phyloP scores from a whole-genome alignment of 2,113 vertebrate species.

The Rhinogobius similis region DNA sequence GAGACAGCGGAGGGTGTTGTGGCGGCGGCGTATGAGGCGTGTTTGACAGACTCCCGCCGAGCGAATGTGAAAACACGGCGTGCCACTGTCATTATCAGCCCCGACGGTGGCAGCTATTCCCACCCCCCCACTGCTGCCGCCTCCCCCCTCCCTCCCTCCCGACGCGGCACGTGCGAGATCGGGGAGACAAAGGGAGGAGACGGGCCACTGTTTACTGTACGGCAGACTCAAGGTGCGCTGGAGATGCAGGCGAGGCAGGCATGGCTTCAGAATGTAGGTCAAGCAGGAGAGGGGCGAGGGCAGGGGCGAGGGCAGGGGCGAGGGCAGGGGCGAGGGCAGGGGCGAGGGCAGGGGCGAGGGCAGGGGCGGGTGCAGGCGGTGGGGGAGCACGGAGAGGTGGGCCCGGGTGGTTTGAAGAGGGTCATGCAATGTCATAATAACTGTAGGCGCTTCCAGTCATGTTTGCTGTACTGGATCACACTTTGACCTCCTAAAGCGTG shows the following conservation, averaged over 20 bases:
- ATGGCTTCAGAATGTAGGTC: not conserved
- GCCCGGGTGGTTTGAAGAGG: no score
- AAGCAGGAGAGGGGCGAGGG: not conserved
- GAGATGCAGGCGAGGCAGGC: not conserved
- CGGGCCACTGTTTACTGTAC: not conserved
- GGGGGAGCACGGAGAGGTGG: no score
- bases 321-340: not conserved
- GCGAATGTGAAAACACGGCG: constrained; percentile 26
- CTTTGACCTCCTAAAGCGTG: no score
- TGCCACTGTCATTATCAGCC: constrained; percentile 21
- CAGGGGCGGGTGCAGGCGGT: not conserved
- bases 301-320: not conserved
- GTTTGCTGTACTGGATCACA: no score
- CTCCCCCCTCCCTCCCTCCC: no score
- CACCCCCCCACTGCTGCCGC: constrained; percentile 16
- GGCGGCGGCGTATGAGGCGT: constrained; percentile 16
- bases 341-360: not conserved
- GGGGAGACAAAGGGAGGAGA: constrained; percentile 17
- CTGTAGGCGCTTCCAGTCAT: no score
- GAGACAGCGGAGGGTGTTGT: not conserved
- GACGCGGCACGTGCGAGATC: constrained; percentile 13
- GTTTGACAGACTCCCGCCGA: constrained; percentile 34
- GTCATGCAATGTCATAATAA: no score
- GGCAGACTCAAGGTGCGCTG: not conserved
- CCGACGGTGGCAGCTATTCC: constrained; percentile 32